Base-by-base conservation (phyloP, 1,140 invertebrate species). In the Pachypsylla venusta region DNA sequence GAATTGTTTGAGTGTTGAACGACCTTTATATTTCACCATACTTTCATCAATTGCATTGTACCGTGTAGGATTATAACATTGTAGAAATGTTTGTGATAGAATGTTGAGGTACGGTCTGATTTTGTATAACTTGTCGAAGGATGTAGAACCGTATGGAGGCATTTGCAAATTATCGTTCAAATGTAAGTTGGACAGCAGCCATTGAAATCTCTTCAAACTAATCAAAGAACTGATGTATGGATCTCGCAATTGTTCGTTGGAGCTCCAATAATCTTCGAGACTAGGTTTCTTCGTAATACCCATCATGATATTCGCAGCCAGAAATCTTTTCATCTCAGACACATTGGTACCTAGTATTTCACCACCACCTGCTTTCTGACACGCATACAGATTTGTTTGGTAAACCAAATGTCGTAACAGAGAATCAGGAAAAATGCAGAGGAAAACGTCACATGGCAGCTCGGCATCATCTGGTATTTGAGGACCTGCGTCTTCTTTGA, bases 1-100 rank as follows among this genome's bases (percentile, higher is more conserved):
- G 58, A 69, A 70, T 54, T 70, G 65, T 35, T 68, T 68, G 20
- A 68, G 54, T 1, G 57, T 53, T 40, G 62, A 64, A 28, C 67
- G 57, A 1, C 67, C 67, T 28, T 67, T 67, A 61, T 66, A 69
- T 54, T 56, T 62, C 16, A 58, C 58, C 61, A 66, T 63, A 12
- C 27, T 58, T 57, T 67, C 66, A 55, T 65, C 64, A 54, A 67
- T 54, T 56, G 64, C 55, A 7, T 62, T 24, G 16, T 60, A 40
- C 20, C 35, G 26, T 54, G 42, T 28, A 0, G 61, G 61, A 1
- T 58, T 27, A 13, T 53, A 60, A 59, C 42, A 7, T 59, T 13
- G 16, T 30, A 1, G 13, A 30, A 28, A 64, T 19, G 42, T 58
- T 20, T 64, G 27, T 13, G 35, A 27, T 4, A 58, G 35, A 25